phyloP scores from a whole-genome alignment of 2,113 vertebrate genomes.

The Tragelaphus imberbis region DNA sequence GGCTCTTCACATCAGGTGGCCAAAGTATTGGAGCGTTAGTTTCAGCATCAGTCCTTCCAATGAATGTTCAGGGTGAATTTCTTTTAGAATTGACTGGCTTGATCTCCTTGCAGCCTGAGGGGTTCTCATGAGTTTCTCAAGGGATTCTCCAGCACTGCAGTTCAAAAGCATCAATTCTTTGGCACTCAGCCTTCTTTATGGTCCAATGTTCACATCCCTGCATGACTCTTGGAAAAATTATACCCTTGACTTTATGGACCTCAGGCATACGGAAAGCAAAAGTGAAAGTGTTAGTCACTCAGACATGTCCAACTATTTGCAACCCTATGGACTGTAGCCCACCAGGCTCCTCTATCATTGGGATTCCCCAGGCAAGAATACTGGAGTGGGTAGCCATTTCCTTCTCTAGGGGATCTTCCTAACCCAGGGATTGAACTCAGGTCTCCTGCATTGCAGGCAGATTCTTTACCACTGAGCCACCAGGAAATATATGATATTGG shows the following conservation, averaged over 20 bases:
- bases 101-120: not conserved
- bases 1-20: not conserved
- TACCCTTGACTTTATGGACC: not conserved
- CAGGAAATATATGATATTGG: not conserved
- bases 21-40: not conserved
- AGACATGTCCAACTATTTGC: not conserved
- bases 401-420: not conserved
- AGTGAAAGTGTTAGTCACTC: not conserved
- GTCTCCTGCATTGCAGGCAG: not conserved
- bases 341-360: not conserved
- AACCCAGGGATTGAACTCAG: not conserved
- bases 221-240: not conserved
- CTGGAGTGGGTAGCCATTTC: not conserved
- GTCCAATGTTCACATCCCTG: not conserved
- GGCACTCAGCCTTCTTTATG: fast-evolving
- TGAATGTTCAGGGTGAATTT: not conserved
- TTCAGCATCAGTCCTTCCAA: not conserved
- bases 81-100: not conserved
- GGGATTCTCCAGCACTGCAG: not conserved
- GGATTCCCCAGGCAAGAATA: not conserved
- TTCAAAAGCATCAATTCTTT: not conserved
- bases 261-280: not conserved
- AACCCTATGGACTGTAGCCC: not conserved
- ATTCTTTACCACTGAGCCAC: not conserved
- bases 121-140: not conserved